Base-by-base conservation (phyloP, 2,888 invertebrate species). In the Drosophila trichaetosa region DNA sequence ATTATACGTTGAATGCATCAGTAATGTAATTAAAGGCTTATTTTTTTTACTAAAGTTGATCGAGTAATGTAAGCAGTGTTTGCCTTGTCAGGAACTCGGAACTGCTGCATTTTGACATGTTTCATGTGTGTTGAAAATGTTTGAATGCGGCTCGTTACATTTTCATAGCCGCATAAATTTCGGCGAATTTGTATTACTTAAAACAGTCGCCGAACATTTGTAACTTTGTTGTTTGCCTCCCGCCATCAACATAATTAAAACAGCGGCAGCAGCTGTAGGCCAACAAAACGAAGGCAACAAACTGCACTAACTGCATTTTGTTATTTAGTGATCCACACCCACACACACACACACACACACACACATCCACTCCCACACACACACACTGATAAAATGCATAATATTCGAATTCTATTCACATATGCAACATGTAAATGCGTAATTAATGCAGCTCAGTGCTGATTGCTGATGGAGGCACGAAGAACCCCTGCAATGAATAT, bases 381-480 rank as follows among this genome's bases (percentile, higher is more conserved):
- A 57, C 38, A 27, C 40, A 42, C 27, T 21, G 18, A 24, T 29
- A 27, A 58, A 68, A 77, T 66, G 77, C 69, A 78, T 77, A 78
- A 74, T 70, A 78, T 78, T 78, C 58, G 64, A 74, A 74, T 79
- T 79, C 71, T 69, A 79, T 78, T 56, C 79, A 71, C 65, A 75
- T 71, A 79, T 79, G 78, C 78, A 79, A 79, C 79, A 76, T 80
- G 80, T 73, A 80, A 79, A 76, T 73, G 76, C 76, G 76, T 80
- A 80, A 80, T 80, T 73, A 77, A 77, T 77, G 71, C 73, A 73
- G 53, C 52, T 42, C 46, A 40, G 10, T 6, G 29, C 2, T 27
- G 16, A 27, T 31, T 2, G 51, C 31, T 13, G 2, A 21, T 42
- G 5, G 38, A 24, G n/a, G 40, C 4, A 10, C 5, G 18, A 21